Evolutionary conservation across 2,113 vertebrate species (phyloP).

Genomic region (Aspiorhynchus laticeps): DNA sequence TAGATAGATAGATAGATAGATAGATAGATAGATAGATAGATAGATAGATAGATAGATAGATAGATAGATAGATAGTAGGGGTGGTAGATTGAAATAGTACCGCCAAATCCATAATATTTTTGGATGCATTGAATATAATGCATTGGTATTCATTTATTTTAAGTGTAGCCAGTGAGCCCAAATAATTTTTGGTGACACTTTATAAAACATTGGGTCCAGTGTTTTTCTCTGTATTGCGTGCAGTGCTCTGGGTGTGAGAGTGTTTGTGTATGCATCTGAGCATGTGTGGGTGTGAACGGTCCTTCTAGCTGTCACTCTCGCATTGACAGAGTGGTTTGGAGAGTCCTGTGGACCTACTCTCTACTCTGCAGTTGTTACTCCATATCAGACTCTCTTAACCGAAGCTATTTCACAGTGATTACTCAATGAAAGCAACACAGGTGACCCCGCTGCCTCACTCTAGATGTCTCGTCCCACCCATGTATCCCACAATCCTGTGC

Average conservation of each 20-base stretch:
- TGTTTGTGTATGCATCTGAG: conserved; percentile 13
- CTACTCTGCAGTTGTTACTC: not conserved
- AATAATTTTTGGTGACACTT: not conserved
- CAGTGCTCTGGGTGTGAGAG: not conserved
- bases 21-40: too few species aligned
- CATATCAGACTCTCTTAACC: conserved; percentile 35
- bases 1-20: too few species aligned
- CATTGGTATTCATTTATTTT: not conserved
- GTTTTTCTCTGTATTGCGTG: not conserved
- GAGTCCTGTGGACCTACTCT: not conserved
- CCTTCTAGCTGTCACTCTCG: conserved; percentile 26
- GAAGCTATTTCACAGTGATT: conserved; percentile 13
- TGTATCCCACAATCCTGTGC: not conserved
- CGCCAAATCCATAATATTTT: too few species aligned
- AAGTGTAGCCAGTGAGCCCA: not conserved
- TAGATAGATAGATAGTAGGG: too few species aligned
- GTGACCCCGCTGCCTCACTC: conserved; percentile 19
- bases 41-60: too few species aligned
- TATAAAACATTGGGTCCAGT: not conserved
- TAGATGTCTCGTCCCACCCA: conserved; percentile 12
- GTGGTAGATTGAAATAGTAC: too few species aligned
- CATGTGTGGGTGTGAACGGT: conserved; percentile 21
- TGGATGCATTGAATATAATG: not conserved
- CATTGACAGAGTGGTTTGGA: conserved; percentile 12
- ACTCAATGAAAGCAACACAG: conserved; percentile 20